Base-by-base conservation (phyloP, 2,888 invertebrate genomes). In the Andrena flavipes region DNA sequence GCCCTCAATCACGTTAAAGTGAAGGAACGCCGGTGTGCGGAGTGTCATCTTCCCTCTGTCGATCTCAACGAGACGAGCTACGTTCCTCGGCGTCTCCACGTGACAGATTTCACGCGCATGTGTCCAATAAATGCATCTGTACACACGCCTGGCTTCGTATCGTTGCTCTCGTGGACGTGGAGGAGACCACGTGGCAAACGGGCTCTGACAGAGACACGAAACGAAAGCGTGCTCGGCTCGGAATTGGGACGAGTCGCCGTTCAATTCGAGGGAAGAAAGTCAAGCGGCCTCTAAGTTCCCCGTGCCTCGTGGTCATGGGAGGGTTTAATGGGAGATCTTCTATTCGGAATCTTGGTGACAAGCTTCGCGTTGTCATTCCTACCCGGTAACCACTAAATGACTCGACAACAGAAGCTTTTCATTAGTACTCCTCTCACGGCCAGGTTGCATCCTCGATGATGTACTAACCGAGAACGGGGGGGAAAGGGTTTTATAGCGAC, bases 1-100 rank as follows among this genome's bases (percentile, higher is more conserved):
- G 84, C 80, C 76, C 91, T 92, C 91, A 85, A 91, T 92, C 92
- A 92, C 88, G 87, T 89, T 88, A 85, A 87, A 88, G 88, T 85
- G 84, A 82, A 88, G 90, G 82, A 83, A 87, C 76, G 71, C 67
- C 60, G 77, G 26, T 64, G 63, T 81, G 51, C 80, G 73, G 68
- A 71, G 67, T 20, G 76, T 75, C 72, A 65, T 23, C 65, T 76
- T 71, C 64, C 49, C 71, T 56, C 78, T 56, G 71, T 84, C 82
- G 86, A 82, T 75, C 78, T 63, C 79, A 63, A 79, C 69, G 79
- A 65, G 71, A 80, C 73, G 75, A 74, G 64, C 68, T 65, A 68
- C 85, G 74, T 76, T 77, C 71, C 72, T 51, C 67, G 65, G 64
- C 76, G 76, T 71, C 76, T 67, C 73, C 73, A 72, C 87, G 76